Percentiles rank a stretch among this genome's conserved stretches.
These are phyloP conservation scores for Odontocerum albicorne DNA, from an alignment of 2,888 invertebrate genomes.

Conservation along the genomic window DNA sequence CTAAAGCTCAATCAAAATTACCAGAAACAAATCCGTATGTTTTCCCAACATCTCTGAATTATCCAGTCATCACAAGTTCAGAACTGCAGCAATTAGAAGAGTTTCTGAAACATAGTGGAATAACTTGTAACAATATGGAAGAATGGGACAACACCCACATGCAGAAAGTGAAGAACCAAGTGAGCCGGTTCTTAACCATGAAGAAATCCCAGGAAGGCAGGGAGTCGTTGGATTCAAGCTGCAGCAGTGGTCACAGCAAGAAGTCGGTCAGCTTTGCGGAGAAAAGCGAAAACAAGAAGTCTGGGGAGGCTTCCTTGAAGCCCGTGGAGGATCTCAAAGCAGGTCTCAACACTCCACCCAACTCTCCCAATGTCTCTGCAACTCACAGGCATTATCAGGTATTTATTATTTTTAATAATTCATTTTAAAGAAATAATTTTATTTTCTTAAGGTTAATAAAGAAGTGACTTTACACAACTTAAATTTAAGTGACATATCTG, in stretches of 20 bases:
- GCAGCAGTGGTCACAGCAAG: conserved; percentile 60
- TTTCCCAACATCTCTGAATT: conserved; percentile 49
- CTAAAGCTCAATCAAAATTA: conserved; percentile 53
- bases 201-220: conserved; percentile 70
- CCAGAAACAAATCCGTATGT: conserved; percentile 54
- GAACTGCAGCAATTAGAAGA: conserved; percentile 71
- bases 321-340: conserved; percentile 57
- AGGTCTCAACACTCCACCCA: conserved; percentile 66
- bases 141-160: conserved; percentile 70
- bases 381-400: conserved; percentile 63
- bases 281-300: conserved; percentile 50
- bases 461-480: too few relatives aligned
- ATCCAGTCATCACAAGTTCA: conserved; percentile 54
- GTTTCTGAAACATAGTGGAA: conserved; percentile 70
- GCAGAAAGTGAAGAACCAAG: conserved; percentile 69
- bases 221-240: conserved; percentile 60
- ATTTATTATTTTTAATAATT: conserved; percentile 42
- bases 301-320: conserved; percentile 50
- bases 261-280: conserved; percentile 80
- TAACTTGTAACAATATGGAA: conserved; percentile 67
- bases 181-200: conserved; percentile 69
- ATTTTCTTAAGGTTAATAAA: too few relatives aligned
- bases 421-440: too few relatives aligned
- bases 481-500: too few relatives aligned
- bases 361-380: conserved; percentile 73